Conservation (phyloP, 1,140 invertebrate genomes). For the Eumaeus atala region DNA sequence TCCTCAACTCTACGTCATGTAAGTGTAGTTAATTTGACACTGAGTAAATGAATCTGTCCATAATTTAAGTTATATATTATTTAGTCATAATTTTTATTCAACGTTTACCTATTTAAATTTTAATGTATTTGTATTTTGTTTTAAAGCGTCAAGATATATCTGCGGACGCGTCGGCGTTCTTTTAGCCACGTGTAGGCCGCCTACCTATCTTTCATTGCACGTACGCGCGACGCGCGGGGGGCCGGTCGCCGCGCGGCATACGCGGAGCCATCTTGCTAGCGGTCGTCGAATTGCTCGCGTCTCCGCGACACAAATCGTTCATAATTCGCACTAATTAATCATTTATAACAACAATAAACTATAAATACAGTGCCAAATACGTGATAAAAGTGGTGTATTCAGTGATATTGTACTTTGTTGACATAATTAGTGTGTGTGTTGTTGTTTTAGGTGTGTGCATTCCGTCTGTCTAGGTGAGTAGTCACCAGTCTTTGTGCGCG, state of each 20-base stretch:
- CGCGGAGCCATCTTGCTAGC: constrained; percentile 70
- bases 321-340: constrained; percentile 68
- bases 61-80: neutral
- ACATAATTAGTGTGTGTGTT: constrained; percentile 47
- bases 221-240: constrained; percentile 59
- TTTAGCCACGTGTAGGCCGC: constrained; percentile 38
- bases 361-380: constrained; percentile 39
- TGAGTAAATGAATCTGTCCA: neutral
- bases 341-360: constrained; percentile 49
- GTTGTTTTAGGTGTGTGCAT: constrained; percentile 64
- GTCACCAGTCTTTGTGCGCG: constrained; percentile 66
- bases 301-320: constrained; percentile 55
- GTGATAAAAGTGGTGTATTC: constrained; percentile 33
- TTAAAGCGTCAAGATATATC: constrained; percentile 35
- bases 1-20: too few relatives aligned
- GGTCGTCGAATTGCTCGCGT: constrained; percentile 64
- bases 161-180: constrained; percentile 38
- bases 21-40: neutral
- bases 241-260: constrained; percentile 56
- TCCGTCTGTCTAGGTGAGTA: constrained; percentile 61
- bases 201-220: constrained; percentile 73
- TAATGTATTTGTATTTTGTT: constrained; percentile 1
- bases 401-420: constrained; percentile 45
- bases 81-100: neutral
- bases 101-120: neutral